Evolutionary conservation across 2,888 invertebrate species (phyloP).

Genomic region (Siphonodentalium dalli): DNA sequence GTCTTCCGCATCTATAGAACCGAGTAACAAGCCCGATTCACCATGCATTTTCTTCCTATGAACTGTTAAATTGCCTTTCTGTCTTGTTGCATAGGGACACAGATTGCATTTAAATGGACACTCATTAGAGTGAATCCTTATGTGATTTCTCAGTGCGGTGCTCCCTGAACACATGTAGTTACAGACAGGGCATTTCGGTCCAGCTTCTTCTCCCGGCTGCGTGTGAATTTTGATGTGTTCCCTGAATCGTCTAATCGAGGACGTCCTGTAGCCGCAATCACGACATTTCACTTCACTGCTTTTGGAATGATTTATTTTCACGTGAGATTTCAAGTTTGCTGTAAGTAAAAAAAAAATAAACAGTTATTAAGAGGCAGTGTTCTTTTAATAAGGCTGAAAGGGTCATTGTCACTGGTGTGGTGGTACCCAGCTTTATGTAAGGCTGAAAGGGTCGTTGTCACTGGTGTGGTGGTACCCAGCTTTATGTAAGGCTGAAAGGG

Average conservation of each 20-base stretch:
- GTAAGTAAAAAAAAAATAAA: constrained; percentile 13
- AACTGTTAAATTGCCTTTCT: constrained; percentile 49
- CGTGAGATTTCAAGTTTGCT: constrained; percentile 64
- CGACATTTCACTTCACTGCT: constrained; percentile 51
- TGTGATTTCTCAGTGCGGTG: constrained; percentile 48
- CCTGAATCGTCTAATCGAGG: constrained; percentile 52
- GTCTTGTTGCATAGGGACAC: constrained; percentile 53
- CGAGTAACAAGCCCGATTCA: constrained; percentile 1
- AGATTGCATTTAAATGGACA: constrained; percentile 50
- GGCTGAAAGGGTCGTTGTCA: too few species aligned
- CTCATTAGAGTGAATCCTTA: constrained; percentile 47
- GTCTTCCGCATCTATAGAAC: constrained; percentile 2
- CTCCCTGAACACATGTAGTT: constrained; percentile 47
- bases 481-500: too few species aligned
- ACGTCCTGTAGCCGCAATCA: constrained; percentile 55
- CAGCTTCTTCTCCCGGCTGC: constrained; percentile 23
- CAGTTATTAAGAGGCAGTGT: background rate
- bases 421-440: too few species aligned
- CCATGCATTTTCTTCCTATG: constrained; percentile 57
- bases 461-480: too few species aligned
- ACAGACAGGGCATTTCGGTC: constrained; percentile 43
- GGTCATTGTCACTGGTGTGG: too few species aligned
- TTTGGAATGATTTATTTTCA: constrained; percentile 56
- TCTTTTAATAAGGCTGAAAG: background rate
- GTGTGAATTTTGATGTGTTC: constrained; percentile 58